Base-by-base conservation (phyloP, 2,113 vertebrate genomes). In the Lepus europaeus region DNA sequence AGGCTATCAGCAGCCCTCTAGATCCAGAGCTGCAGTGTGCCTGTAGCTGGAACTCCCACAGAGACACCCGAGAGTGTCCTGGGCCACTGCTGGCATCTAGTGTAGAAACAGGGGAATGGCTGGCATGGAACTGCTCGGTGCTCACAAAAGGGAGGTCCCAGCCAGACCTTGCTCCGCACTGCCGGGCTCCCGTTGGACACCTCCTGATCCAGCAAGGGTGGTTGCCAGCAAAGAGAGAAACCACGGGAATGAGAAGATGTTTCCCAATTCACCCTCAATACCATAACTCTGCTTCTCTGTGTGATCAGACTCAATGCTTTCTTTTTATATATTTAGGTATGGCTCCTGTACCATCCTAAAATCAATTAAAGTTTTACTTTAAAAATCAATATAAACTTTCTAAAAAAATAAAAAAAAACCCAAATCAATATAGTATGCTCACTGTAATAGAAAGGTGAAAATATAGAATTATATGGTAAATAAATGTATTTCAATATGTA, bases 21-120 rank as follows among this genome's bases (percentile, higher is more conserved):
- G 2, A 19, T 73, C 56, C 68, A 45, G 66, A 39, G 39, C 5
- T 17, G 11, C 3, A 16, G 16, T 10, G 8, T 11, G 6, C 64
- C 33, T 33, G 39, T 20, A 88, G 45, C 68, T 13, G 45, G 25
- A 45, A 80, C 19, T 31, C 80, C 31, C 14, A 3, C 27, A 33
- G 27, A 61, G n/a, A 23, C 33, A 13, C 8, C 25, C 7, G 36
- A 6, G 49, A 4, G 45, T 92, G 64, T 86, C 74, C 64, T 61
- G 74, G 89, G 90, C 22, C 5, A 0, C 51, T 94, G 82, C 95
- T 91, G 94, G 33, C 94, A 83, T 87, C 95, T 90, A 93, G 96
- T 45, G 88, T 93, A 73, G 14, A 85, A 49, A 56, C 6, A 16
- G 19, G 27, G 88, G 73, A 95, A 29, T 3, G 6, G 31, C 79